A percentile compares a stretch with the other conserved stretches of the same genome.
Conservation (phyloP, 2,797 vertebrate genomes). For the Dendrocincla tyrannina region DNA sequence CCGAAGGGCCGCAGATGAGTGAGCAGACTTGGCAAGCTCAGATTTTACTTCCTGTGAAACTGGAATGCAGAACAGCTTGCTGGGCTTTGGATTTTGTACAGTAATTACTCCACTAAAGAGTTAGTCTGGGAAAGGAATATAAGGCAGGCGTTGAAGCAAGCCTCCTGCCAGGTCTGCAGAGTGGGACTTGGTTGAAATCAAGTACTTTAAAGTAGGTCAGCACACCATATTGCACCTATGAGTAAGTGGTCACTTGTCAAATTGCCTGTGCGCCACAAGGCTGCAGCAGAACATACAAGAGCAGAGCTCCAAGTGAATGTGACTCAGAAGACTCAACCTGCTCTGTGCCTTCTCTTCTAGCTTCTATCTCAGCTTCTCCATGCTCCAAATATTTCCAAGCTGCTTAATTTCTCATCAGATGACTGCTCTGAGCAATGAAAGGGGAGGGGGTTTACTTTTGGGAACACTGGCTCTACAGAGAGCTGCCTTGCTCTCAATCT, state of each 20-base stretch:
- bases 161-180: neutral
- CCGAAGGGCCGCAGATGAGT: neutral
- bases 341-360: neutral
- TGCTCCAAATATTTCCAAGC: neutral
- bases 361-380: neutral
- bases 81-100: neutral
- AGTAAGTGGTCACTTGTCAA: neutral
- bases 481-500: neutral
- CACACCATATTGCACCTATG: neutral
- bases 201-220: neutral
- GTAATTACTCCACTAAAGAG: conserved; percentile 12
- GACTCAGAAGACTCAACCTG: neutral
- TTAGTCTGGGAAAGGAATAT: conserved; percentile 28
- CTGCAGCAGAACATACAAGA: neutral
- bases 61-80: neutral
- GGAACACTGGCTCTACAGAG: neutral
- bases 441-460: neutral
- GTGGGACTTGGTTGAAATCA: neutral
- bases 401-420: neutral
- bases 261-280: neutral
- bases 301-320: neutral
- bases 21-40: neutral
- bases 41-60: conserved; percentile 40
- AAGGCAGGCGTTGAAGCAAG: neutral
- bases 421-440: neutral